Percentiles rank a stretch among this genome's conserved stretches.
Evolutionary conservation across 2,113 vertebrate species (phyloP).

Genomic region (Brachypodius melanocephalos): DNA sequence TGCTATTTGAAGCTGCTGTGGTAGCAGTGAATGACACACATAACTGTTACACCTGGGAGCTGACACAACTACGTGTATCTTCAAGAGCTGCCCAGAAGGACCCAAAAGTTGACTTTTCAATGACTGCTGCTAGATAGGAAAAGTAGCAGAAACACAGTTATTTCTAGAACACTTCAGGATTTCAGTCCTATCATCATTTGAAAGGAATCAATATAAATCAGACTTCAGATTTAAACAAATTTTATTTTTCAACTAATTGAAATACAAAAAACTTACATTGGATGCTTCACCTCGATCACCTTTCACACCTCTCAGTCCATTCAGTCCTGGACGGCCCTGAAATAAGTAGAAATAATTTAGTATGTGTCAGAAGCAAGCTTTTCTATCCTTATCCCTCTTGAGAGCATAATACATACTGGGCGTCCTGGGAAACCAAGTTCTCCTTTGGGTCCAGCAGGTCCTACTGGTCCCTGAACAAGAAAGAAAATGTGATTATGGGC

Average conservation of each 20-base stretch:
- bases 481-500: neutral
- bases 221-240: neutral
- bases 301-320: constrained; percentile 83
- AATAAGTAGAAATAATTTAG: neutral
- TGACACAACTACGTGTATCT: neutral
- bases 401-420: constrained; percentile 78
- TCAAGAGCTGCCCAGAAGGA: neutral
- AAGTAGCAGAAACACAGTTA: neutral
- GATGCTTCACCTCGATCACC: constrained; percentile 75
- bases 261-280: constrained; percentile 72
- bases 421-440: constrained; percentile 91
- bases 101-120: neutral
- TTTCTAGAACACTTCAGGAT: neutral
- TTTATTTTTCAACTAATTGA: neutral
- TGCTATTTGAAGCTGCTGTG: neutral
- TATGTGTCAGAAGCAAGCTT: neutral
- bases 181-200: neutral
- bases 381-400: neutral
- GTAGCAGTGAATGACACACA: neutral
- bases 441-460: constrained; percentile 87
- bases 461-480: constrained; percentile 84
- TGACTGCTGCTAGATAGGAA: neutral
- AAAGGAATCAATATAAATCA: neutral
- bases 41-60: neutral
- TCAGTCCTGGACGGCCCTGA: constrained; percentile 88